Evolutionary conservation across 1,140 invertebrate species (phyloP).

Genomic region (Leptopilina boulardi): DNA sequence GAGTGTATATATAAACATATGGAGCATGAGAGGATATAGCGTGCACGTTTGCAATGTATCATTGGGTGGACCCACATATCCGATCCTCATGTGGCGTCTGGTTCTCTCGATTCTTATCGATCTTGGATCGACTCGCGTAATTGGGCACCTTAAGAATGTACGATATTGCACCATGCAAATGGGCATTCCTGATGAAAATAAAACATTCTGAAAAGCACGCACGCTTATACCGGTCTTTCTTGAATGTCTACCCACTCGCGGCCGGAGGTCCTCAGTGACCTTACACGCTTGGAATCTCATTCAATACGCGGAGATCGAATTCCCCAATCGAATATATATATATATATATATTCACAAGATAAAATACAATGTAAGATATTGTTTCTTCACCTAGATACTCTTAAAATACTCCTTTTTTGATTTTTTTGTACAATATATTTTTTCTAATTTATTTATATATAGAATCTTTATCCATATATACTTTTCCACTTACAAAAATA

Average conservation of each 20-base stretch:
- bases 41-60: slow-evolving; percentile 74
- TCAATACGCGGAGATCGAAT: slow-evolving; percentile 23
- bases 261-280: slow-evolving; percentile 52
- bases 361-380: too few species aligned
- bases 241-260: slow-evolving; percentile 50
- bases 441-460: too few species aligned
- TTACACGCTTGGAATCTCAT: slow-evolving; percentile 43
- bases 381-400: too few species aligned
- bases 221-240: slow-evolving; percentile 50
- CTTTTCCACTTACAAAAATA: too few species aligned
- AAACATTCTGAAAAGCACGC: slow-evolving; percentile 58
- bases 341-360: not conserved
- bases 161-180: slow-evolving; percentile 76
- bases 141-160: slow-evolving; percentile 75
- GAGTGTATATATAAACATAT: slow-evolving; percentile 58
- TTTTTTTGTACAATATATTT: too few species aligned
- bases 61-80: slow-evolving; percentile 62
- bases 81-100: slow-evolving; percentile 63
- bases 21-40: slow-evolving; percentile 66
- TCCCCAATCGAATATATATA: slow-evolving; percentile 24
- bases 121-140: slow-evolving; percentile 74
- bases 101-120: slow-evolving; percentile 68
- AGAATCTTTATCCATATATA: too few species aligned
- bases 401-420: too few species aligned
- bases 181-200: slow-evolving; percentile 66